Percentiles rank a stretch among this genome's conserved stretches.
phyloP scores from a whole-genome alignment of 2,888 invertebrate species.

The Thera obeliscata region DNA sequence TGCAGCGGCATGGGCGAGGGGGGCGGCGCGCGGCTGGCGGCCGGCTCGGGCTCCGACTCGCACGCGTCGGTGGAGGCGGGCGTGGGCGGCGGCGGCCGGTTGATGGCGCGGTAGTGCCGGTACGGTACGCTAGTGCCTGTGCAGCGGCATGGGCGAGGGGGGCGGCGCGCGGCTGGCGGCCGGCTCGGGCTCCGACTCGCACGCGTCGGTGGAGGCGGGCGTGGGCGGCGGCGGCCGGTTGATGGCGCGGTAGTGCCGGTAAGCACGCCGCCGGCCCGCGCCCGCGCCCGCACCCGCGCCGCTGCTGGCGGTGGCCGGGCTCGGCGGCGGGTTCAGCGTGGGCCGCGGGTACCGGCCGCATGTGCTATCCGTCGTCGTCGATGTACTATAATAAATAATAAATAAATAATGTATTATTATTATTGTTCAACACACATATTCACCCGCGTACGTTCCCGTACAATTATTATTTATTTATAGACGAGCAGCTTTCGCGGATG shows the following conservation, averaged over 20 bases:
- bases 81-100: no score
- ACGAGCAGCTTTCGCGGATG: no score
- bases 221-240: conserved; percentile 97
- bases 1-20: conserved; percentile 90
- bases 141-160: conserved; percentile 90
- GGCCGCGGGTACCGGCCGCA: conserved; percentile 92
- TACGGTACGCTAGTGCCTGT: conserved; percentile 41
- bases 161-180: conserved; percentile 91
- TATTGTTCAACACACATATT: no score
- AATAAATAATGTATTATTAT: not conserved
- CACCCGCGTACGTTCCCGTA: no score
- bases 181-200: conserved; percentile 92
- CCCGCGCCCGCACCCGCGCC: conserved; percentile 88
- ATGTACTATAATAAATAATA: conserved; percentile 69
- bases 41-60: conserved; percentile 91
- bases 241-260: conserved; percentile 90
- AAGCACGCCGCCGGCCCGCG: conserved; percentile 86
- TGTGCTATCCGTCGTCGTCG: conserved; percentile 79
- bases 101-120: not conserved
- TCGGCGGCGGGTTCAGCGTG: conserved; percentile 95
- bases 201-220: conserved; percentile 96
- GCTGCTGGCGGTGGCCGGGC: conserved; percentile 91
- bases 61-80: no score
- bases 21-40: conserved; percentile 91
- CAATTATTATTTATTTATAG: no score